Conservation (phyloP, 2,797 vertebrate genomes). For the Myotis vivesi region DNA sequence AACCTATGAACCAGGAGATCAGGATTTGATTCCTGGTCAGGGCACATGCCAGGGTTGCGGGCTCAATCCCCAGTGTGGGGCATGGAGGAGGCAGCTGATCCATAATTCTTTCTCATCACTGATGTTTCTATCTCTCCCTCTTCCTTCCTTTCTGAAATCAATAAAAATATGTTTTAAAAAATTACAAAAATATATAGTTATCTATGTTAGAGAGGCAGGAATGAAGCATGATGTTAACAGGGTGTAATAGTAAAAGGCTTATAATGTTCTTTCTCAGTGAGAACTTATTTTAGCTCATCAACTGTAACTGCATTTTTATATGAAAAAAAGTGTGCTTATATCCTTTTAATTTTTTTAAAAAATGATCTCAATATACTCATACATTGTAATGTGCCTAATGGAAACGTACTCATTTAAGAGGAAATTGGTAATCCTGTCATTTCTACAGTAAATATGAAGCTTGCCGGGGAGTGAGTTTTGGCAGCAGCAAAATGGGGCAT, state of each 20-base stretch:
- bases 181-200: background rate
- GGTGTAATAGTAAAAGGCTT: background rate
- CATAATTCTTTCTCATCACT: no score
- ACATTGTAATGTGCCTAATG: background rate
- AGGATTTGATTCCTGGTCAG: no score
- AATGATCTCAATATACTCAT: background rate
- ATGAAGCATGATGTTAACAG: background rate
- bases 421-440: slow-evolving; percentile 42
- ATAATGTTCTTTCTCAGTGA: background rate
- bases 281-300: slow-evolving; percentile 47
- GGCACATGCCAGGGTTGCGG: no score
- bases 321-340: slow-evolving; percentile 37
- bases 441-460: slow-evolving; percentile 58
- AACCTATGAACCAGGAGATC: no score
- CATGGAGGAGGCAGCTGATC: no score
- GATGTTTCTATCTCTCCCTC: no score
- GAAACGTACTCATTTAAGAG: slow-evolving; percentile 59
- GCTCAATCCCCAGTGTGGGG: no score
- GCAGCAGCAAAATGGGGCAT: slow-evolving; percentile 6
- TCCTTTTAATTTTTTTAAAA: background rate
- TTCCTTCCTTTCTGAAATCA: no score
- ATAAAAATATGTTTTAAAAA: background rate
- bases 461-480: background rate
- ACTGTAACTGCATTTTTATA: background rate
- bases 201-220: slow-evolving; percentile 44